Evolutionary conservation across 2,113 vertebrate species (phyloP).

Genomic region (Larimichthys polyactis): DNA sequence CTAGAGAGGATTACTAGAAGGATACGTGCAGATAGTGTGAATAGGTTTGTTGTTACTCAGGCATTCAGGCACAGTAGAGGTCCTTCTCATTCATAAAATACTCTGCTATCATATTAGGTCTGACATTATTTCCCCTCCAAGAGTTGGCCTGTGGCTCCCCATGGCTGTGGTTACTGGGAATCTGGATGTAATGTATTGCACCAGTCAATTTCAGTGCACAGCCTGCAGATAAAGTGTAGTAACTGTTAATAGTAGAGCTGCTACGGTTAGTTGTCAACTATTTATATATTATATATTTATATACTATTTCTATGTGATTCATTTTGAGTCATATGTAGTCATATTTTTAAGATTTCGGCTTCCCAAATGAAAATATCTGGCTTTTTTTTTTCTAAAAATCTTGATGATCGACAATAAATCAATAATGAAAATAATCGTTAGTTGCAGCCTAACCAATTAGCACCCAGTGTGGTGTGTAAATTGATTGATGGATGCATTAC

Average conservation of each 20-base stretch:
- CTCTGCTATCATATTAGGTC: neutral
- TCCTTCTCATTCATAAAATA: conserved; percentile 21
- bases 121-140: conserved; percentile 16
- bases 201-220: conserved; percentile 6
- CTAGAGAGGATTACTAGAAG: neutral
- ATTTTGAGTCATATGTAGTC: no score
- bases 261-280: no score
- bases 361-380: no score
- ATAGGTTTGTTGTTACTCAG: conserved; percentile 7
- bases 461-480: neutral
- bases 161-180: neutral
- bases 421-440: no score
- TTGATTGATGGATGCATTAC: neutral
- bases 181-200: conserved; percentile 5
- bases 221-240: neutral
- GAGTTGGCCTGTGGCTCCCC: conserved; percentile 19
- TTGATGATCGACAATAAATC: no score
- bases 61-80: neutral
- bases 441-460: no score
- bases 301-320: no score
- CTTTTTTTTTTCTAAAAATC: no score
- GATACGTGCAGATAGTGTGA: conserved; percentile 3
- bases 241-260: neutral
- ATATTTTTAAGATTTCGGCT: no score
- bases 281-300: no score